These are phyloP conservation scores for Silvanus unidentatus DNA, from an alignment of 2,888 invertebrate genomes.

Conservation along the genomic window DNA sequence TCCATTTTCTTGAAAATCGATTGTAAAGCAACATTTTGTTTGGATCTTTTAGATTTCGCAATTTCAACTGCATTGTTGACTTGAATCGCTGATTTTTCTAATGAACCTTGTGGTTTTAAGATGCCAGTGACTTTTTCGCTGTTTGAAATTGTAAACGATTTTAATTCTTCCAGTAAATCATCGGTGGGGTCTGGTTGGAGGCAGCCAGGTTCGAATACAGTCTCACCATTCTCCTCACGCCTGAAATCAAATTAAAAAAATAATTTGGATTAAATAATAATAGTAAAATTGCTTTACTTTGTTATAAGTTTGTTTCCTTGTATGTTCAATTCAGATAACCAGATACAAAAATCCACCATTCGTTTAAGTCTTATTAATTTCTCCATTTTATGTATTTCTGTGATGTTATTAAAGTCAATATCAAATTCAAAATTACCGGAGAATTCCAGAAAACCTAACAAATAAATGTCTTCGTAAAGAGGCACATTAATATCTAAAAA, in stretches of 20 bases:
- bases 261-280: not conserved
- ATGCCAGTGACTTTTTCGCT: conserved; percentile 51
- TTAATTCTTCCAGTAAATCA: conserved; percentile 52
- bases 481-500: conserved; percentile 58
- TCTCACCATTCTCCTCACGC: conserved; percentile 32
- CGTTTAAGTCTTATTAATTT: conserved; percentile 50
- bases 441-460: conserved; percentile 74
- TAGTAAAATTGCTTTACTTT: conserved; percentile 26
- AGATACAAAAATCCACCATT: conserved; percentile 49
- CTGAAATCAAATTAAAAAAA: conserved; percentile 23
- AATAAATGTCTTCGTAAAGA: conserved; percentile 71
- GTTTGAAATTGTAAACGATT: conserved; percentile 44
- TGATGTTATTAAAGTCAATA: conserved; percentile 39
- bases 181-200: conserved; percentile 47
- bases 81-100: conserved; percentile 52
- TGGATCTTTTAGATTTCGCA: conserved; percentile 45
- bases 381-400: conserved; percentile 42
- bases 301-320: conserved; percentile 43
- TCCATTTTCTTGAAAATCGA: conserved; percentile 68
- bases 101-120: conserved; percentile 65
- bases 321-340: conserved; percentile 47
- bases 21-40: conserved; percentile 77
- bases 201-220: conserved; percentile 43
- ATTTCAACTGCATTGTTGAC: conserved; percentile 18
- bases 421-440: conserved; percentile 55